Evolutionary conservation across 2,113 vertebrate species (phyloP).

Genomic region (Edolisoma coerulescens): DNA sequence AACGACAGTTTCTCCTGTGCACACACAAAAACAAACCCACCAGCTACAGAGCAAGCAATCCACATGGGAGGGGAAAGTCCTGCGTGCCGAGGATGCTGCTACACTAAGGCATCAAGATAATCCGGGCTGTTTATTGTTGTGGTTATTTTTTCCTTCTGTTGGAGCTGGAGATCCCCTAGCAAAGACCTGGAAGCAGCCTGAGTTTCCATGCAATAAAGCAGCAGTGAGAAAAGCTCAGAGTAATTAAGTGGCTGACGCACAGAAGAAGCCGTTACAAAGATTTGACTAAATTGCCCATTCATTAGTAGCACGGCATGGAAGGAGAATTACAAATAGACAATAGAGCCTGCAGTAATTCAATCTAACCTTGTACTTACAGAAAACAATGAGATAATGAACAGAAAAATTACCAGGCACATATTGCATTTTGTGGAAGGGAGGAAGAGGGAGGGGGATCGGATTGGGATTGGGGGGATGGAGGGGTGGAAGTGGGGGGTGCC

Average conservation of each 20-base stretch:
- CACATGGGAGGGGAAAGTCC: background rate
- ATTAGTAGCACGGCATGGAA: constrained; percentile 90
- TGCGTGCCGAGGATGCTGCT: background rate
- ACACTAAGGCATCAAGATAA: background rate
- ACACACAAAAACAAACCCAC: background rate
- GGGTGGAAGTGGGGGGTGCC: constrained; percentile 9
- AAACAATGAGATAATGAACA: constrained; percentile 99
- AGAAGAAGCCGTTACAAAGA: constrained; percentile 92
- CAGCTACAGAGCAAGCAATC: background rate
- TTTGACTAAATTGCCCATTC: constrained; percentile 99
- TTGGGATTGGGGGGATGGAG: background rate
- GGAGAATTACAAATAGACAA: constrained; percentile 91
- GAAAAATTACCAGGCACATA: constrained; percentile 91
- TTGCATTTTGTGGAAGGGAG: constrained; percentile 74
- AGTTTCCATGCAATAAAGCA: constrained; percentile 82
- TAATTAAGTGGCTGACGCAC: constrained; percentile 93
- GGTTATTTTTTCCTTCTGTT: background rate
- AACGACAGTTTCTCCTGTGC: background rate
- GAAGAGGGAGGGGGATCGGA: background rate
- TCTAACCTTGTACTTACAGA: constrained; percentile 99
- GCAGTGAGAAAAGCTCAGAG: constrained; percentile 83
- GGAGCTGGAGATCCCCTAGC: constrained; percentile 57
- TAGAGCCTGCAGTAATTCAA: constrained; percentile 95
- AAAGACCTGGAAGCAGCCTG: constrained; percentile 72
- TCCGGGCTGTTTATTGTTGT: background rate